phyloP scores from a whole-genome alignment of 1,140 invertebrate species.

The Bicyclus anynana region DNA sequence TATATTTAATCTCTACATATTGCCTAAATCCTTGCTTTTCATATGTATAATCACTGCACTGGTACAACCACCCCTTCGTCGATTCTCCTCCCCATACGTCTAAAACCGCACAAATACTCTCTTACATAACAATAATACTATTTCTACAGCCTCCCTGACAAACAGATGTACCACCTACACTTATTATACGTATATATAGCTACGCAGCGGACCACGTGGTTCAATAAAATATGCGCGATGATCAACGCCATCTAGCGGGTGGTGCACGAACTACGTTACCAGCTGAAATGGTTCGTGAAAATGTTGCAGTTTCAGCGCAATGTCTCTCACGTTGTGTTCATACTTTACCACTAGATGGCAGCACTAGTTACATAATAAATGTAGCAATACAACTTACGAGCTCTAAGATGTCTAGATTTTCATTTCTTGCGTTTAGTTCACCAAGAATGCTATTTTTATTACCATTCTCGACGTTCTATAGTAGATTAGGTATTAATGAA shows the following conservation, averaged over 20 bases:
- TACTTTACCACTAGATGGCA: constrained; percentile 15
- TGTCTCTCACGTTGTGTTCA: background rate
- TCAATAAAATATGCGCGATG: constrained; percentile 56
- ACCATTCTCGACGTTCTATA: background rate
- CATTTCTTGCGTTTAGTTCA: background rate
- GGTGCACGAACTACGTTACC: constrained; percentile 34
- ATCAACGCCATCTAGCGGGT: constrained; percentile 60
- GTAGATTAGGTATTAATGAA: constrained; percentile 5
- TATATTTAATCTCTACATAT: constrained; percentile 52
- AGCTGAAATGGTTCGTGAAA: constrained; percentile 23
- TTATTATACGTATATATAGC: constrained; percentile 24
- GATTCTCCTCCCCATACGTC: constrained; percentile 48
- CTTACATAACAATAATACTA: constrained; percentile 73
- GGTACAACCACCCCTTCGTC: constrained; percentile 51
- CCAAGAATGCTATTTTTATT: constrained; percentile 14
- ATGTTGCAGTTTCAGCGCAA: constrained; percentile 13
- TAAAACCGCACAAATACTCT: constrained; percentile 67
- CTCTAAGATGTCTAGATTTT: background rate
- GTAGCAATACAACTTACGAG: background rate
- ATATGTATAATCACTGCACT: constrained; percentile 49
- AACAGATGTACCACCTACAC: constrained; percentile 33
- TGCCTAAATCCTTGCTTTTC: constrained; percentile 54
- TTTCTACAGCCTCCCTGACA: constrained; percentile 64
- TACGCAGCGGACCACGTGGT: constrained; percentile 51
- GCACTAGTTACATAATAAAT: background rate